Percentiles rank a stretch among this genome's conserved stretches.
Evolutionary conservation across 2,113 vertebrate genomes (phyloP).

Genomic region (Lasiurus cinereus): DNA sequence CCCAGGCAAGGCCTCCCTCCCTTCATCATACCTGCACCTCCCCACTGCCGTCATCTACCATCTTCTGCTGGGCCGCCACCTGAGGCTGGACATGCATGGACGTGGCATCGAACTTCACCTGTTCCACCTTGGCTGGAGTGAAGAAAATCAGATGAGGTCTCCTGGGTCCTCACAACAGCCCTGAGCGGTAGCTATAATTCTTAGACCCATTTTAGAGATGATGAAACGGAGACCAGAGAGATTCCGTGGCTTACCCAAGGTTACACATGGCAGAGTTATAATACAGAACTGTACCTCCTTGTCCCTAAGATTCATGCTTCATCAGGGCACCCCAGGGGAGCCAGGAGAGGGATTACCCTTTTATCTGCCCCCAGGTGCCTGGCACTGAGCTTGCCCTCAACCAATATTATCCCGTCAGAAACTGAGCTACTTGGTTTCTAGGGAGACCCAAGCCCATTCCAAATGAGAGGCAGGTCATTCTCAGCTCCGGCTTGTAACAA

Average conservation of each 20-base stretch:
- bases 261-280: not conserved
- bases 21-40: constrained; percentile 85
- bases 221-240: not conserved
- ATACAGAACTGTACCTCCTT: not conserved
- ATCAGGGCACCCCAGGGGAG: not conserved
- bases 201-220: constrained; percentile 16
- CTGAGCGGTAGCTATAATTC: not conserved
- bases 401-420: not conserved
- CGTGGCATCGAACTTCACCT: constrained; percentile 92
- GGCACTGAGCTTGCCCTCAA: not conserved
- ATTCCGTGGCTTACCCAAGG: not conserved
- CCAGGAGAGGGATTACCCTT: not conserved
- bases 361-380: not conserved
- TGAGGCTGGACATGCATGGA: constrained; percentile 90
- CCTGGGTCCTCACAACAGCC: not conserved
- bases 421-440: not conserved
- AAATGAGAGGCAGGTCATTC: not conserved
- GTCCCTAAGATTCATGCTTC: not conserved
- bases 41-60: constrained; percentile 93
- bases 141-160: not conserved
- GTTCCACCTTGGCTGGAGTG: constrained; percentile 92
- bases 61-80: constrained; percentile 92
- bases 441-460: not conserved
- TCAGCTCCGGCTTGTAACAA: not conserved
- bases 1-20: rapidly evolving